Percentiles rank a stretch among this genome's conserved stretches.
Evolutionary conservation across 2,888 invertebrate genomes (phyloP).

Genomic region (Philopedon plagiatum): DNA sequence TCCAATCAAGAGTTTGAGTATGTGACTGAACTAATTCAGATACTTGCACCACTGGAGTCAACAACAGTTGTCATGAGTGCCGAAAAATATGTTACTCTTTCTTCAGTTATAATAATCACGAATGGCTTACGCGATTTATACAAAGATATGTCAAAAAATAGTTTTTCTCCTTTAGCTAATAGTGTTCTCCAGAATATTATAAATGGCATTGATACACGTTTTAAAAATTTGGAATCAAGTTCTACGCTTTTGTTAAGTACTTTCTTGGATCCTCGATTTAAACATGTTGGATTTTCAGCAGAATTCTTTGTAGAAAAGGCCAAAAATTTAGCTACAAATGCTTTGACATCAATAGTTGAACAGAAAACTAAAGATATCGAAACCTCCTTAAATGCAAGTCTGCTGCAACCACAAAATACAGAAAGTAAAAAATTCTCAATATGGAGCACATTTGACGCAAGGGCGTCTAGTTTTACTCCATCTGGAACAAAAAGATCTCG

Average conservation of each 20-base stretch:
- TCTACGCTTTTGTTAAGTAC: constrained; percentile 25
- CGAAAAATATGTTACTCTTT: constrained; percentile 27
- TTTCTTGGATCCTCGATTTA: constrained; percentile 33
- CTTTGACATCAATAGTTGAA: constrained; percentile 27
- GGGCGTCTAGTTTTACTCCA: background rate
- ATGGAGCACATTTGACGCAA: constrained; percentile 18
- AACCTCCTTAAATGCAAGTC: background rate
- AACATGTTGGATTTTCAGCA: constrained; percentile 23
- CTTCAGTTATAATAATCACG: constrained; percentile 23
- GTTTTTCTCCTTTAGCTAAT: constrained; percentile 9
- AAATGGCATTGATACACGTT: constrained; percentile 18
- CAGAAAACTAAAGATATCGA: too few species aligned
- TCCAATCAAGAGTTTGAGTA: constrained; percentile 29
- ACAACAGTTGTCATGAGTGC: constrained; percentile 13
- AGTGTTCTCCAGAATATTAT: constrained; percentile 7
- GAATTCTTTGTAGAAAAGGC: constrained; percentile 18
- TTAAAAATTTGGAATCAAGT: constrained; percentile 29
- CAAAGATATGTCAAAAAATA: constrained; percentile 2
- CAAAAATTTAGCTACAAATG: constrained; percentile 14
- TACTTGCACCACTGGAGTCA: constrained; percentile 26
- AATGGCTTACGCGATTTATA: constrained; percentile 7
- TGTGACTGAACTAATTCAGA: constrained; percentile 19
- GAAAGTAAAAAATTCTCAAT: background rate
- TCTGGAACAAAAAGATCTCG: constrained; percentile 1
- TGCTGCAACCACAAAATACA: background rate